A percentile compares a stretch with the other conserved stretches of the same genome.
These are phyloP conservation scores for Verasper variegatus DNA, from an alignment of 2,113 vertebrate species.

Conservation along the genomic window DNA sequence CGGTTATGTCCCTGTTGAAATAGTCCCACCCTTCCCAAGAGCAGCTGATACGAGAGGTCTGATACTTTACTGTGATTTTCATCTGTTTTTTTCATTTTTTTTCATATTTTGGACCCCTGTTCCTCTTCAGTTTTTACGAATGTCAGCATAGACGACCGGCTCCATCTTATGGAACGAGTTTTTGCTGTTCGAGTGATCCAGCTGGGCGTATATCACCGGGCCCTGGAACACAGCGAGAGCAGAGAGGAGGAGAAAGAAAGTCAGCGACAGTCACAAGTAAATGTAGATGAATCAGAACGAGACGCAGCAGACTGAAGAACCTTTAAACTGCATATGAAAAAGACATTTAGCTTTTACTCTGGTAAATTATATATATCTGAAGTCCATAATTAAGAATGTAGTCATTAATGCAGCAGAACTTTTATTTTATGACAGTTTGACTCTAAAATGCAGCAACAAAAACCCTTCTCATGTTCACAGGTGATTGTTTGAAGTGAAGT, in stretches of 20 bases:
- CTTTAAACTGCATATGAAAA: neutral
- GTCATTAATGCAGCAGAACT: too few species aligned
- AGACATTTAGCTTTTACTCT: neutral
- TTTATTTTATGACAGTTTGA: neutral
- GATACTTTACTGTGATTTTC: constrained; percentile 53
- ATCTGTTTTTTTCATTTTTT: neutral
- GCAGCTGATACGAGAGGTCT: constrained; percentile 70
- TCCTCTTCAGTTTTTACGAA: constrained; percentile 88
- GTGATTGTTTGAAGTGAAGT: neutral
- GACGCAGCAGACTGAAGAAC: neutral
- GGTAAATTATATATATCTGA: neutral
- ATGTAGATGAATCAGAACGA: neutral
- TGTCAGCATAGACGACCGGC: constrained; percentile 96
- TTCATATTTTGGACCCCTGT: constrained; percentile 22
- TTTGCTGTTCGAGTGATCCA: constrained; percentile 94
- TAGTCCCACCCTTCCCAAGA: constrained; percentile 63
- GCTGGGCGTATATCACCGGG: constrained; percentile 96
- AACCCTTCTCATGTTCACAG: neutral
- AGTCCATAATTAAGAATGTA: neutral
- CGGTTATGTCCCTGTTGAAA: constrained; percentile 59
- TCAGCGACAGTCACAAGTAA: neutral
- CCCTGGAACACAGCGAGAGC: constrained; percentile 79
- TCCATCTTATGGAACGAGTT: constrained; percentile 95
- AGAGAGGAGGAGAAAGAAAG: neutral
- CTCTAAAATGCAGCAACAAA: neutral